Percentiles rank a stretch among this genome's conserved stretches.
Conservation (phyloP, 1,140 invertebrate species). For the Polypedilum pembai region DNA sequence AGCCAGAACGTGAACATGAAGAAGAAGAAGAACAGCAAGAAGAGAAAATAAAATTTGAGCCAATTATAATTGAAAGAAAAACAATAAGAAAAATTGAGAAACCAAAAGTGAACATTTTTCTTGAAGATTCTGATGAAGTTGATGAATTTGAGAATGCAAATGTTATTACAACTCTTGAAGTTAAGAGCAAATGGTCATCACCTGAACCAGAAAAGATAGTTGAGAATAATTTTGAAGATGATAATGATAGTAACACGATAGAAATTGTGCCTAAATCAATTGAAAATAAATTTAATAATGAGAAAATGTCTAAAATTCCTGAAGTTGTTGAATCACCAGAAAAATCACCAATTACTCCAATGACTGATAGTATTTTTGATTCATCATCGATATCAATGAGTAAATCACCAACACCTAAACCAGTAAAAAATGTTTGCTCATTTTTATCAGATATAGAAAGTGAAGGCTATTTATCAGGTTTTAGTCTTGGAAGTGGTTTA, state of each 20-base stretch:
- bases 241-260: neutral
- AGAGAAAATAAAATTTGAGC: neutral
- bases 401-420: neutral
- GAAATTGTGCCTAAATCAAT: constrained; percentile 1
- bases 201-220: neutral
- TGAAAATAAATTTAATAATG: neutral
- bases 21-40: neutral
- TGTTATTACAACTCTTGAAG: neutral
- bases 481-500: neutral
- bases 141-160: constrained; percentile 7
- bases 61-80: neutral
- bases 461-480: neutral
- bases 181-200: neutral
- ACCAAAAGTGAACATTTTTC: constrained; percentile 16
- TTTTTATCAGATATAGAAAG: neutral
- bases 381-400: neutral
- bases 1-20: neutral
- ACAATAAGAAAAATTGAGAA: neutral
- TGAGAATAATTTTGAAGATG: neutral
- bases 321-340: neutral
- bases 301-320: neutral
- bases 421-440: constrained; percentile 8
- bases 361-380: neutral
- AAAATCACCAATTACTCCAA: neutral
- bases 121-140: neutral